Base-by-base conservation (phyloP, 2,113 vertebrate genomes). In the Vulpes vulpes region DNA sequence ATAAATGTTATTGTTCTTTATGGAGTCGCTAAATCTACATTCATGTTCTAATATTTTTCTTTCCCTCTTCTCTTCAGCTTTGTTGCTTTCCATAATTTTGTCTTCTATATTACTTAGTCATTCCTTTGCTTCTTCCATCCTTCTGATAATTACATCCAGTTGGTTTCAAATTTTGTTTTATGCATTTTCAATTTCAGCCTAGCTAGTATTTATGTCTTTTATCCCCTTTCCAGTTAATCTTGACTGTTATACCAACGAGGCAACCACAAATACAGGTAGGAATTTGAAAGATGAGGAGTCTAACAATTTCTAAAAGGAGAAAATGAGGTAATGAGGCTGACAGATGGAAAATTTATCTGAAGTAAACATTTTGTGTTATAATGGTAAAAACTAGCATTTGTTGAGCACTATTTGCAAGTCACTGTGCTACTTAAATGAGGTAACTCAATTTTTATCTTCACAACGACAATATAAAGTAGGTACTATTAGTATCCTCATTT, bases 391-490 rank as follows among this genome's bases (percentile, higher is more conserved):
- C 22, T 95, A 85, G 8, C 51, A 67, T 59, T 67, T 91, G 27
- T 51, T 67, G 69, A 91, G 23, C 22, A 91, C 8, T 85, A 59
- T 84, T 85, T 27, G 11, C 22, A 59, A 51, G 30, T 22, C 43
- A 67, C 38, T 49, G 3, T 25, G 35, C 16, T 84, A 49, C 35
- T 85, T 35, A 78, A 11, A 49, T 59, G 9, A 84, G 35, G 35
- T 91, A 78, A 93, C 16, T 84, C 30, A 38, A 65, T 59, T 84
- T 95, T 91, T 78, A 91, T 67, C 22, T 84, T 59, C n/a, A 67
- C 27, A 49, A 78, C 49, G 74, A 65, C 25, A 22, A n/a, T 84
- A 84, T 65, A 91, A 95, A 78, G 62, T 84, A 67, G 35, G 8
- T 67, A 59, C 11, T 84, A 27, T 78, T 67, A 67, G 30, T 51